phyloP scores from a whole-genome alignment of 2,113 vertebrate genomes.

The Peromyscus polionotus region DNA sequence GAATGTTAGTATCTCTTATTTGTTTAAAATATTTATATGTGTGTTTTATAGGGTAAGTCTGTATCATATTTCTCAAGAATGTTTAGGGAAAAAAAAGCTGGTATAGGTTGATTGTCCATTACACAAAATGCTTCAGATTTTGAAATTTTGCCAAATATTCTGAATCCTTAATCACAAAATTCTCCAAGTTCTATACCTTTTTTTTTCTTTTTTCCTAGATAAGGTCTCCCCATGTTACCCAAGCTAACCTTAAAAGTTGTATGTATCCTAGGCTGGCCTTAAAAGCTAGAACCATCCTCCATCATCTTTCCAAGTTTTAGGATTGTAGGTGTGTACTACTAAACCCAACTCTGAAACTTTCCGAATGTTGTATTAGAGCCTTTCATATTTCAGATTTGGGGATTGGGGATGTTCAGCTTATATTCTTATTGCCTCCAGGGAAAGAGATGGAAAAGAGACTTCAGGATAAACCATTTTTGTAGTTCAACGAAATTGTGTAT shows the following conservation, averaged over 20 bases:
- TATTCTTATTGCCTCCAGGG: not conserved
- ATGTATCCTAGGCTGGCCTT: not conserved
- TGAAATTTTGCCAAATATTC: not conserved
- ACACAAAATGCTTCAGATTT: not conserved
- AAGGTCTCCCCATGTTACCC: not conserved
- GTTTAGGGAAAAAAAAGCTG: not conserved
- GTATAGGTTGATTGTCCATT: not conserved
- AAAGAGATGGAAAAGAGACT: not conserved
- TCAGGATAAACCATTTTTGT: constrained; percentile 1
- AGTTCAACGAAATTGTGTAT: constrained; percentile 14
- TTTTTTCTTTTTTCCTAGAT: not conserved
- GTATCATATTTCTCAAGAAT: constrained; percentile 11
- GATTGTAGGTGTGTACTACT: not conserved
- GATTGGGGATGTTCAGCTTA: not conserved
- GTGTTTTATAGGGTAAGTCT: constrained; percentile 28
- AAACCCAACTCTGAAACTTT: not conserved
- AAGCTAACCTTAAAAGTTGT: not conserved
- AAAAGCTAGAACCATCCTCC: not conserved
- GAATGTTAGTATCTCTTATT: not conserved
- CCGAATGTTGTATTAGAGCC: not conserved
- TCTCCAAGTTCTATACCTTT: not conserved
- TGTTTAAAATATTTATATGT: constrained; percentile 32
- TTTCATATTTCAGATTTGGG: not conserved
- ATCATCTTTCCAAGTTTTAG: not conserved
- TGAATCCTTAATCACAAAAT: not conserved